Evolutionary conservation across 1,140 invertebrate genomes (phyloP).

Genomic region (Pomacea maculata): DNA sequence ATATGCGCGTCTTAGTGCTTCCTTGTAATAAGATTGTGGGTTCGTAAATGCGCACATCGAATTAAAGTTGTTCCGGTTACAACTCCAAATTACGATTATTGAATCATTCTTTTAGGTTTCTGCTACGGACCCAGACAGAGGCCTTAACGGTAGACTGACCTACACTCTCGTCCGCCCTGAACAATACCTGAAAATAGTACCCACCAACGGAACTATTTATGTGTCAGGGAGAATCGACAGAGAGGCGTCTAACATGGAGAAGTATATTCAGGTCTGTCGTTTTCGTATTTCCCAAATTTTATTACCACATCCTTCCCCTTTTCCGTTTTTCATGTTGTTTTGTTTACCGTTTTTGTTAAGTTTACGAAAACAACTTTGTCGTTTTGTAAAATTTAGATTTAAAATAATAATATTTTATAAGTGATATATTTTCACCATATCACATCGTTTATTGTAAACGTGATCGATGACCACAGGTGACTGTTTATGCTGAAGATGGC

Average conservation of each 20-base stretch:
- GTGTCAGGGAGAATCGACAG: constrained; percentile 26
- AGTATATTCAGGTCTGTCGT: constrained; percentile 23
- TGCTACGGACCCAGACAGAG: constrained; percentile 51
- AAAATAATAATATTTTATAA: background rate
- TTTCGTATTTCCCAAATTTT: background rate
- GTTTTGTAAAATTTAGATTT: background rate
- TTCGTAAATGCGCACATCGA: background rate
- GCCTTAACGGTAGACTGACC: constrained; percentile 36
- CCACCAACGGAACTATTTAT: constrained; percentile 33
- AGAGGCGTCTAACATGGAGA: constrained; percentile 29
- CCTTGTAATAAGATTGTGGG: too few relatives aligned
- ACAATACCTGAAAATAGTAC: background rate
- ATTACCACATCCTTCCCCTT: background rate
- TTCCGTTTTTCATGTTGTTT: background rate
- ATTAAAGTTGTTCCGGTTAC: background rate
- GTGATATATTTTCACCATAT: background rate
- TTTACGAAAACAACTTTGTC: background rate
- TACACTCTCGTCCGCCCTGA: constrained; percentile 27
- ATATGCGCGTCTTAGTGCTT: background rate
- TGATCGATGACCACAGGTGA: constrained; percentile 37
- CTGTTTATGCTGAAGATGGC: constrained; percentile 48
- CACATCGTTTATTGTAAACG: background rate
- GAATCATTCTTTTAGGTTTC: constrained; percentile 32
- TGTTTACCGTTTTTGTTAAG: background rate
- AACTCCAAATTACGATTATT: background rate